A percentile compares a stretch with the other conserved stretches of the same genome.
Conservation (phyloP, 2,888 invertebrate genomes). For the Dendrolimus houi region DNA sequence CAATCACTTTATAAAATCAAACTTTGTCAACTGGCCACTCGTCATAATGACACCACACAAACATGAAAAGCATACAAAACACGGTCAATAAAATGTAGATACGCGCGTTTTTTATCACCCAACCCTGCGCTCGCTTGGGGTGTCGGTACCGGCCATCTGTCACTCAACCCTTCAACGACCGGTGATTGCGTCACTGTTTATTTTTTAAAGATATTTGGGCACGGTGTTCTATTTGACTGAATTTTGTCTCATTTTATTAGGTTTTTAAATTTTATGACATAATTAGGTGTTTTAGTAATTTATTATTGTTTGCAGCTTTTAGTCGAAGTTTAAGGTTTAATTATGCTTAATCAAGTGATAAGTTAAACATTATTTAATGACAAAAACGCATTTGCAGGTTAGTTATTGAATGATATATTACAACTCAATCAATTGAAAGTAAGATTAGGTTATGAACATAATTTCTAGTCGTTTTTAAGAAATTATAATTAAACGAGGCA, state of each 20-base stretch:
- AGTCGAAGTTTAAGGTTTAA: too few species aligned
- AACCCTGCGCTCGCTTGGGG: conserved; percentile 1
- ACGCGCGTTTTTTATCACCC: not conserved
- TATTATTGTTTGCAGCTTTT: too few species aligned
- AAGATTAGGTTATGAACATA: too few species aligned
- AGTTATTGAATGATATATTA: too few species aligned
- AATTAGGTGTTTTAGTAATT: too few species aligned
- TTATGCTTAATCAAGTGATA: too few species aligned
- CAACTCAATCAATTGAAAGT: too few species aligned
- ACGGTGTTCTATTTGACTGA: conserved; percentile 1
- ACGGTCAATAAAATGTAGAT: conserved; percentile 1
- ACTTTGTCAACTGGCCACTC: conserved; percentile 2
- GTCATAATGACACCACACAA: conserved; percentile 5
- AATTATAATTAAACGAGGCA: too few species aligned
- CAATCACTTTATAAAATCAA: too few species aligned
- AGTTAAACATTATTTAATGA: too few species aligned
- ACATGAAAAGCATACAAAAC: not conserved
- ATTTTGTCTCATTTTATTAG: not conserved
- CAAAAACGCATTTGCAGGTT: too few species aligned
- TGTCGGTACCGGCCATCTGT: conserved; percentile 3
- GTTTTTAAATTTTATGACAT: not conserved
- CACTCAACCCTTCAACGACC: conserved; percentile 10
- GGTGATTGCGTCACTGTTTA: conserved; percentile 11
- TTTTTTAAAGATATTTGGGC: conserved; percentile 11
- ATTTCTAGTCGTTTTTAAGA: too few species aligned